A percentile compares a stretch with the other conserved stretches of the same genome.
These are phyloP conservation scores for Autographa gamma DNA, from an alignment of 2,888 invertebrate species.

Conservation along the genomic window DNA sequence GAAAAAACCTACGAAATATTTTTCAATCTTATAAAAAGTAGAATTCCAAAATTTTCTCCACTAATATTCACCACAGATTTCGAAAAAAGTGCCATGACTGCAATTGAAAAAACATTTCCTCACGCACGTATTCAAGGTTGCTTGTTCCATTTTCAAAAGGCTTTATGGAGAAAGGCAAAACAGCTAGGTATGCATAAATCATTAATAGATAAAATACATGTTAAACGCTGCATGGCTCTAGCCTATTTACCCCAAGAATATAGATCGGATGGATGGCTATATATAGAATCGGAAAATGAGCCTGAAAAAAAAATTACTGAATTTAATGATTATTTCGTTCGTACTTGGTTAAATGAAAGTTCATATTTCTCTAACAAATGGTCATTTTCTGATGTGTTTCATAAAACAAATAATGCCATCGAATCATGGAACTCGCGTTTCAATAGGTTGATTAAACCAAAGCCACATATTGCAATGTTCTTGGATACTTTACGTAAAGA, in stretches of 20 bases:
- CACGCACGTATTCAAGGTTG: no score
- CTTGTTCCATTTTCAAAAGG: no score
- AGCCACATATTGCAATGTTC: no score
- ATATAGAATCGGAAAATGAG: not conserved
- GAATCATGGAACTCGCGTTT: no score
- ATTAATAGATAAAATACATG: slow-evolving; percentile 13
- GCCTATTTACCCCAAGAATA: slow-evolving; percentile 14
- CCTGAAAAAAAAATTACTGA: not conserved
- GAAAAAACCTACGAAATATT: slow-evolving; percentile 7
- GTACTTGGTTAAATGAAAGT: not conserved
- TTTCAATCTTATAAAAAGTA: slow-evolving; percentile 1
- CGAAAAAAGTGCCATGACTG: slow-evolving; percentile 18
- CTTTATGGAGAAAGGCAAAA: slow-evolving; percentile 14
- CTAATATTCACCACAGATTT: slow-evolving; percentile 20
- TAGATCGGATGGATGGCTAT: slow-evolving; percentile 5
- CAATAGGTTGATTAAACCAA: no score
- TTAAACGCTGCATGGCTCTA: slow-evolving; percentile 21
- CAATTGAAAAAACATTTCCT: slow-evolving; percentile 9
- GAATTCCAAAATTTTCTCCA: slow-evolving; percentile 18
- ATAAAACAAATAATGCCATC: no score
- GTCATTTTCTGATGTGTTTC: no score
- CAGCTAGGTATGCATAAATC: slow-evolving; percentile 16
- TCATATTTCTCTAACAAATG: not conserved
- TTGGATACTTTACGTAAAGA: no score
- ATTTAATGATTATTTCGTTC: not conserved